A percentile compares a stretch with the other conserved stretches of the same genome.
Evolutionary conservation across 2,888 invertebrate genomes (phyloP).

Genomic region (Lydus trimaculatus): DNA sequence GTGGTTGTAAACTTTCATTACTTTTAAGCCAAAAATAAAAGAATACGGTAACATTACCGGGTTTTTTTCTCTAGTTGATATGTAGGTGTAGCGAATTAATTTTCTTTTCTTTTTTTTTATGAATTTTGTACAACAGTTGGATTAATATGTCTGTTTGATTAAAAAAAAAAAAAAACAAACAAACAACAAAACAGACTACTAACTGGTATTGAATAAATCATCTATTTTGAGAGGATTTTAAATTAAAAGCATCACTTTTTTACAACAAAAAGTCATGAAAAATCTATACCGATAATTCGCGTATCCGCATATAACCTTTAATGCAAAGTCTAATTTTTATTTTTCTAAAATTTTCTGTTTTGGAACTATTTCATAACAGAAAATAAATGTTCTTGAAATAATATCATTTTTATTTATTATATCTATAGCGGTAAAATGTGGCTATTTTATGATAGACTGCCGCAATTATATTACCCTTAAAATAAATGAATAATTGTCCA

Average conservation of each 20-base stretch:
- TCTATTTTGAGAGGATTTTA: not conserved
- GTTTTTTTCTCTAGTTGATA: not conserved
- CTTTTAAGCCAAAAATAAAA: not conserved
- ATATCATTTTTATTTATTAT: not conserved
- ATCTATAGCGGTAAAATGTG: not conserved
- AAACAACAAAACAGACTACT: too few relatives aligned
- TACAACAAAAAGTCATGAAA: not conserved
- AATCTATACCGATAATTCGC: too few relatives aligned
- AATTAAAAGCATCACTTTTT: not conserved
- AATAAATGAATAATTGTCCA: too few relatives aligned
- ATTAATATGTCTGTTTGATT: not conserved
- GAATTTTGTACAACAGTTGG: not conserved
- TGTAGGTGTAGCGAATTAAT: not conserved
- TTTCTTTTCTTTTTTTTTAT: not conserved
- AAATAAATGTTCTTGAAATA: too few relatives aligned
- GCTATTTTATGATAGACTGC: not conserved
- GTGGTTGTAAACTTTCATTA: constrained; percentile 4
- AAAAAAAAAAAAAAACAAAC: not conserved
- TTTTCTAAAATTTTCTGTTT: too few relatives aligned
- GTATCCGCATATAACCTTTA: too few relatives aligned
- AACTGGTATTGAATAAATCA: not conserved
- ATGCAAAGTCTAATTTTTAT: too few relatives aligned
- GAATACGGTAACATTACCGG: not conserved
- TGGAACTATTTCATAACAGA: too few relatives aligned
- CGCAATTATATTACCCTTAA: not conserved